These are phyloP conservation scores for Fistularia tabacaria DNA, from an alignment of 2,797 vertebrate species.

Conservation along the genomic window DNA sequence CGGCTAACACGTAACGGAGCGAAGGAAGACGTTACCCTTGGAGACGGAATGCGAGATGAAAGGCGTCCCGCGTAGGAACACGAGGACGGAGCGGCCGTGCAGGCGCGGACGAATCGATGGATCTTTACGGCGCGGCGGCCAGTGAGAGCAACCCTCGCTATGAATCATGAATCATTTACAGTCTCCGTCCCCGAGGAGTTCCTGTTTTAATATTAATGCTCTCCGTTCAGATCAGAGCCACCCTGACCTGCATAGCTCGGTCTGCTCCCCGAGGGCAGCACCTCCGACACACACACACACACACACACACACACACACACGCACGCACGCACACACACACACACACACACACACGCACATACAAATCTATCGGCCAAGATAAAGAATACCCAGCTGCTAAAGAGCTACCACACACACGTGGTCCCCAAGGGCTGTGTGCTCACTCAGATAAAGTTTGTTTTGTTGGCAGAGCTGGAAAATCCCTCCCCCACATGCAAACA, in stretches of 20 bases:
- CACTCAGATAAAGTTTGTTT: conserved; percentile 12
- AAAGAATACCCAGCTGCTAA: conserved; percentile 33
- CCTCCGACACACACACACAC: conserved; percentile 6
- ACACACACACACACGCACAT: conserved; percentile 27
- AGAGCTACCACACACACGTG: conserved; percentile 30
- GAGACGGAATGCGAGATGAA: conserved; percentile 52
- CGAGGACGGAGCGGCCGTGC: conserved; percentile 44
- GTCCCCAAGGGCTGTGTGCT: conserved; percentile 10
- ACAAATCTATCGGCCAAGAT: conserved; percentile 42
- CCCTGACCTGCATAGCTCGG: conserved; percentile 70
- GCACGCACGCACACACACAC: neutral
- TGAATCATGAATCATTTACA: conserved; percentile 76
- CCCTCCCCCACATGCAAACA: too few relatives aligned
- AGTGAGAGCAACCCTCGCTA: conserved; percentile 42
- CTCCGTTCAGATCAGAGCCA: conserved; percentile 77
- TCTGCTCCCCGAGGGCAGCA: conserved; percentile 61
- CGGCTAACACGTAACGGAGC: conserved; percentile 1
- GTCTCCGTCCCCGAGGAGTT: conserved; percentile 65
- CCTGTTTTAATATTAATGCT: conserved; percentile 79
- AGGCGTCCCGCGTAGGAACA: conserved; percentile 37
- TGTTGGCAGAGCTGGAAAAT: too few relatives aligned
- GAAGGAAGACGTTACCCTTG: conserved; percentile 50
- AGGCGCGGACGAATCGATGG: conserved; percentile 43
- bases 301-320: conserved; percentile 1
- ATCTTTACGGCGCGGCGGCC: conserved; percentile 55